A percentile compares a stretch with the other conserved stretches of the same genome.
Evolutionary conservation across 2,888 invertebrate species (phyloP).

Genomic region (Hetaerina titia): DNA sequence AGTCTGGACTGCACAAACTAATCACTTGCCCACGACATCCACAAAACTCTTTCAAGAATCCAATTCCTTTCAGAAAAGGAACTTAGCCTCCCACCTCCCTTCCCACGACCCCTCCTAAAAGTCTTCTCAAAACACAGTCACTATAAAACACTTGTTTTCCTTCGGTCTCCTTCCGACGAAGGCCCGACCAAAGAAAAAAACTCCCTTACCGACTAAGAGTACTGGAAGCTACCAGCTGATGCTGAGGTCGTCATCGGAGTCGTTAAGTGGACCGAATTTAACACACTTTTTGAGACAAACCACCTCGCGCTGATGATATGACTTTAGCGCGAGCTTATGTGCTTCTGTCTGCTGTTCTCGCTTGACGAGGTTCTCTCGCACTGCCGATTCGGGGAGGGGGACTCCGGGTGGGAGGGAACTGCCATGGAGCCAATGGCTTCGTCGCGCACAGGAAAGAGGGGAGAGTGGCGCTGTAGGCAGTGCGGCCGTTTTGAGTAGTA

Average conservation of each 20-base stretch:
- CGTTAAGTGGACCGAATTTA: conserved; percentile 50
- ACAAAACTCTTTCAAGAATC: conserved; percentile 2
- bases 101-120: conserved; percentile 45
- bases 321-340: conserved; percentile 51
- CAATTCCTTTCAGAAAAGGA: conserved; percentile 32
- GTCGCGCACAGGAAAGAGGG: conserved; percentile 4
- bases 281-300: conserved; percentile 53
- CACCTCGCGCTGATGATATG: conserved; percentile 9
- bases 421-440: conserved; percentile 64
- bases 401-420: not conserved
- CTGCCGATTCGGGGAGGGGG: conserved; percentile 22
- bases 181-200: conserved; percentile 16
- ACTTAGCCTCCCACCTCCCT: conserved; percentile 58
- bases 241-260: conserved; percentile 51
- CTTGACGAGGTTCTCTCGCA: conserved; percentile 45
- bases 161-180: conserved; percentile 45
- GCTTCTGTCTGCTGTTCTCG: conserved; percentile 56
- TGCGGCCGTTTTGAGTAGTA: conserved; percentile 34
- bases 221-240: conserved; percentile 43
- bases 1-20: conserved; percentile 40
- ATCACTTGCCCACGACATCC: conserved; percentile 17
- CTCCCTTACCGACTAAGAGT: conserved; percentile 27
- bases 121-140: conserved; percentile 58
- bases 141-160: conserved; percentile 60
- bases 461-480: conserved; percentile 51